phyloP scores from a whole-genome alignment of 2,888 invertebrate species.

The Chrysolina haemoptera region DNA sequence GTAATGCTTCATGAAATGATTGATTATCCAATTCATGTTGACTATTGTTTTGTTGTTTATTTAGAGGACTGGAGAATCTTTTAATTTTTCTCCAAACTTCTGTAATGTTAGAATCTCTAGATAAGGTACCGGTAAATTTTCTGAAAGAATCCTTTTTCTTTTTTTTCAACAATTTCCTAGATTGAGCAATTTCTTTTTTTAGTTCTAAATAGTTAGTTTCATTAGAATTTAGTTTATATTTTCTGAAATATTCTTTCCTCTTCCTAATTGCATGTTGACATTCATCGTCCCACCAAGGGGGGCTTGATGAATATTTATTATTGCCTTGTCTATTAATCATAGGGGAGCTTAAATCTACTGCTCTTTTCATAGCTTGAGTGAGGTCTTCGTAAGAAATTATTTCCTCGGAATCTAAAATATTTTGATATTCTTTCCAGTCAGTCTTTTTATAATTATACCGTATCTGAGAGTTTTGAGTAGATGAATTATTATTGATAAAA shows the following conservation, averaged over 20 bases:
- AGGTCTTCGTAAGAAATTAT: constrained; percentile 16
- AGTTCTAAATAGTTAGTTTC: background rate
- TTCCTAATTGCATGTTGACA: background rate
- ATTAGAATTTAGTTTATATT: too few species aligned
- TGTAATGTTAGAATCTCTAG: constrained; percentile 11
- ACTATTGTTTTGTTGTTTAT: too few species aligned
- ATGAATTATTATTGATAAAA: background rate
- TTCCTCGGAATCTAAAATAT: background rate
- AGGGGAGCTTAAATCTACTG: background rate
- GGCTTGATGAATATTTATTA: background rate
- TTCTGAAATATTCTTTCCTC: too few species aligned
- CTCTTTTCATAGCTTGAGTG: background rate
- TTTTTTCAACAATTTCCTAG: background rate
- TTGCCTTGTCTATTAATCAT: background rate
- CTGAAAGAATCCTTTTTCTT: constrained; percentile 1
- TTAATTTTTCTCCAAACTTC: too few species aligned
- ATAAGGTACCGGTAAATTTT: background rate
- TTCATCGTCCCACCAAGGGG: constrained; percentile 23
- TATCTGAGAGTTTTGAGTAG: background rate
- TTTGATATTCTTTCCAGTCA: background rate
- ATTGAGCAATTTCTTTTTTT: constrained; percentile 11
- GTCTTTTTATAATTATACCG: constrained; percentile 1
- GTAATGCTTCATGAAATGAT: too few species aligned
- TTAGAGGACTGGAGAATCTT: too few species aligned
- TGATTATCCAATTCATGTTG: too few species aligned